Evolutionary conservation across 2,113 vertebrate species (phyloP).

Genomic region (Columbina picui): DNA sequence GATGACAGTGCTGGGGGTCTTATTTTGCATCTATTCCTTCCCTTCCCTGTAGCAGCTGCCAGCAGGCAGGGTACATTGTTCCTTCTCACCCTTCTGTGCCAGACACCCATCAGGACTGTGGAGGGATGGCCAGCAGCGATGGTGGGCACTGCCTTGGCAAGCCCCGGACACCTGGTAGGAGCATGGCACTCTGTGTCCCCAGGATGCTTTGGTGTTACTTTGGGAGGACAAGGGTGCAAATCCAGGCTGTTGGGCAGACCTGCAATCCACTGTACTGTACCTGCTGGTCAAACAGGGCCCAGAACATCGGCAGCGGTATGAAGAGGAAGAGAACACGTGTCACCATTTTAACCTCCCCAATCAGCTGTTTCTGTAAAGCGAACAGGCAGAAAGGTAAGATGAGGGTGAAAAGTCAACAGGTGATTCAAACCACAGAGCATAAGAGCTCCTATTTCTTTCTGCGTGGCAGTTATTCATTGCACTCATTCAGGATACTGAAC

Average conservation of each 20-base stretch:
- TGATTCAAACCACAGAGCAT: background rate
- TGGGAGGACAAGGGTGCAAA: background rate
- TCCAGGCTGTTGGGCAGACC: background rate
- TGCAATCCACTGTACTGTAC: constrained; percentile 62
- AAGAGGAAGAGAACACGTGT: constrained; percentile 90
- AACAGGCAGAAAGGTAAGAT: background rate
- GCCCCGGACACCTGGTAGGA: background rate
- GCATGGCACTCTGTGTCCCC: rapidly evolving
- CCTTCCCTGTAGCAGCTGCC: background rate
- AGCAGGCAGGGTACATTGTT: background rate
- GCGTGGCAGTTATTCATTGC: background rate
- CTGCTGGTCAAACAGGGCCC: constrained; percentile 98
- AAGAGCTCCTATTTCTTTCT: background rate
- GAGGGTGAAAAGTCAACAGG: background rate
- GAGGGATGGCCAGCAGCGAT: background rate
- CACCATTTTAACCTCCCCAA: constrained; percentile 93
- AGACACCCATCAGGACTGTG: background rate
- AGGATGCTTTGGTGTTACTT: background rate
- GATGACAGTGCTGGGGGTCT: background rate
- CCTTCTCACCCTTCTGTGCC: background rate
- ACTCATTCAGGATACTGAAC: background rate
- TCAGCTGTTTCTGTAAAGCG: constrained; percentile 83
- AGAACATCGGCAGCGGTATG: constrained; percentile 96
- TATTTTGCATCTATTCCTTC: background rate
- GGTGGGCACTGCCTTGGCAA: background rate